Conservation (phyloP, 2,797 vertebrate genomes). For the Miichthys miiuy region DNA sequence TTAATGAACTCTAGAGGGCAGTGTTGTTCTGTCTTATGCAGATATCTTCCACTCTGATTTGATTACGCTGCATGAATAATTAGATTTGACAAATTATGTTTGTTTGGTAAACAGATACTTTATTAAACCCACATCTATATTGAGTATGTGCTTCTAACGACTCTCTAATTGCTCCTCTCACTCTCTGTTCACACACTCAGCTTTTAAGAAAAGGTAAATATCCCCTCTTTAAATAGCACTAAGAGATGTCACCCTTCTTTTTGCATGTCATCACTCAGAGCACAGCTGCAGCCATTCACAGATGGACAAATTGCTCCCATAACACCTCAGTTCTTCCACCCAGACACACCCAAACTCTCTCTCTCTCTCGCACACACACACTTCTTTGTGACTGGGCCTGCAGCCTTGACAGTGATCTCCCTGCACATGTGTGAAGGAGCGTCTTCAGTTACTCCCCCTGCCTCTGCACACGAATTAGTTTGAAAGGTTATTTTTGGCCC, state of each 20-base stretch:
- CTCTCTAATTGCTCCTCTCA: slow-evolving; percentile 21
- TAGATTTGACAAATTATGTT: slow-evolving; percentile 28
- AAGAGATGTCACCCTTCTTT: slow-evolving; percentile 48
- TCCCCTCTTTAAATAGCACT: slow-evolving; percentile 19
- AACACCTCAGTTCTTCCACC: slow-evolving; percentile 23
- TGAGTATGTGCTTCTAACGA: slow-evolving; percentile 13
- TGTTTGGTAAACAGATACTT: slow-evolving; percentile 40
- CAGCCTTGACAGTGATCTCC: slow-evolving; percentile 90
- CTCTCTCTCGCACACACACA: slow-evolving; percentile 18
- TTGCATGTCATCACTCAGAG: slow-evolving; percentile 43
- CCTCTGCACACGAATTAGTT: slow-evolving; percentile 70
- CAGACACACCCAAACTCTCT: slow-evolving; percentile 36
- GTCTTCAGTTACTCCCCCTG: slow-evolving; percentile 85
- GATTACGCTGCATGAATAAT: slow-evolving; percentile 14
- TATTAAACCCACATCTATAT: slow-evolving; percentile 24
- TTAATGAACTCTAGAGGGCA: slow-evolving; percentile 64
- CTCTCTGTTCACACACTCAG: slow-evolving; percentile 32
- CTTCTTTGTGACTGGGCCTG: slow-evolving; percentile 59
- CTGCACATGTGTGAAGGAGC: slow-evolving; percentile 86
- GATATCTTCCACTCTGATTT: not conserved
- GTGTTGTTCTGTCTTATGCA: slow-evolving; percentile 33
- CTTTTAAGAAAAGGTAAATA: slow-evolving; percentile 26
- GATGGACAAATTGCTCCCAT: slow-evolving; percentile 35
- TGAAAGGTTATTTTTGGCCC: slow-evolving; percentile 87
- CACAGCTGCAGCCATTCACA: slow-evolving; percentile 61